phyloP scores from a whole-genome alignment of 2,113 vertebrate genomes.

The Hepsetus odoe region DNA sequence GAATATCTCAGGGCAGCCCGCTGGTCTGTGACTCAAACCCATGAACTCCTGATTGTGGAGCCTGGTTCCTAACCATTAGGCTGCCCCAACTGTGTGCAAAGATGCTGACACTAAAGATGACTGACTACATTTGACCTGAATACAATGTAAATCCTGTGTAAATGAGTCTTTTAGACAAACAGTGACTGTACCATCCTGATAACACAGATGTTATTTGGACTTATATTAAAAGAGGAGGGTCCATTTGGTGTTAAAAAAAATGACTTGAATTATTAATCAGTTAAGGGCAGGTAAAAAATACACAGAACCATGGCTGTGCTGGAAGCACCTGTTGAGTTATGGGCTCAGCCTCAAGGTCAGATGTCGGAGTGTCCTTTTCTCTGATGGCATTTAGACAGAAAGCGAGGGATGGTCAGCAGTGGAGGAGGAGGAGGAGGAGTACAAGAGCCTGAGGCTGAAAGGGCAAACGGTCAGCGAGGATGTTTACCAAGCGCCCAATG shows the following conservation, averaged over 20 bases:
- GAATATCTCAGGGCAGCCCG: no score
- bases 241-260: not conserved
- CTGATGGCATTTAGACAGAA: conserved; percentile 51
- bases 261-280: not conserved
- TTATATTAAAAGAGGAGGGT: not conserved
- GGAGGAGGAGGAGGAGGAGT: not conserved
- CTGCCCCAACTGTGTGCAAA: no score
- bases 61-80: no score
- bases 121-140: no score
- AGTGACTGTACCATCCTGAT: no score
- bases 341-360: conserved; percentile 42
- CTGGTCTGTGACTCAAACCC: no score
- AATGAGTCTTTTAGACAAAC: no score
- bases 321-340: conserved; percentile 46
- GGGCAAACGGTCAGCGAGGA: conserved; percentile 28
- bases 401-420: conserved; percentile 14
- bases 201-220: not conserved
- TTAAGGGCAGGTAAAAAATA: not conserved
- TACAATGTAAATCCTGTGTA: no score
- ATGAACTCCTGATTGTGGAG: no score
- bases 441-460: conserved; percentile 22
- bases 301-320: conserved; percentile 32
- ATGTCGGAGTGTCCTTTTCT: conserved; percentile 49
- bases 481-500: conserved; percentile 17
- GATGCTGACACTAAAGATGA: no score